Base-by-base conservation (phyloP, 1,140 invertebrate species). In the Papilio glaucus region DNA sequence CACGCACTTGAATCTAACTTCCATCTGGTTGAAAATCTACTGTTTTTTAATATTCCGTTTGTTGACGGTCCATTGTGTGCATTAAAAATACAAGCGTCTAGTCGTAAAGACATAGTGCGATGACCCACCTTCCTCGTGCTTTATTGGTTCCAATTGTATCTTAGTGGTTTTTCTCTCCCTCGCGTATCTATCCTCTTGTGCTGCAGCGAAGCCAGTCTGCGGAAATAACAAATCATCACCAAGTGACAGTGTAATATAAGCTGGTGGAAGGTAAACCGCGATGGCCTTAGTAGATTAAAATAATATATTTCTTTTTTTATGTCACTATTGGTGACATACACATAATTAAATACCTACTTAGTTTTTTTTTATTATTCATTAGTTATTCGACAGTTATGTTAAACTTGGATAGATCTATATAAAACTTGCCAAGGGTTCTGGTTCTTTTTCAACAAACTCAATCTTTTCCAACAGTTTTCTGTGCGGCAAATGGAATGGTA, bases 401-500 rank as follows among this genome's bases (percentile, higher is more conserved):
- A n/a, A n/a, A n/a, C n/a, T n/a, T n/a, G n/a, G 15, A 21, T 53
- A 61, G 1, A 61, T 26, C 24, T n/a, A 61, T 26, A 33, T 26
- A 38, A 6, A 15, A 79, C 80, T 88, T 89, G 95, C 94, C 87
- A 95, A 81, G 18, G 94, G 94, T 77, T 95, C 94, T 0, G 92
- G 89, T 76, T 90, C 84, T 71, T 88, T 83, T 75, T 90, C 89
- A 21, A 94, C 94, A 71, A 86, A 87, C 72, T 94, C 94, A 72
- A 94, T 94, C 82, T 94, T 94, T 61, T 94, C 94, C 33, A 95
- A 77, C 18, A 95, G 79, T 75, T 94, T 94, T 57, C 92, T 94
- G 74, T 95, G 95, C 0, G 95, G 94, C 71, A 94, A 82, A 77
- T 95, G 94, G 79, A 95, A 95, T 1, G 94, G 92, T 41, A 95